phyloP scores from a whole-genome alignment of 2,797 vertebrate genomes.

The Hirundo rustica region DNA sequence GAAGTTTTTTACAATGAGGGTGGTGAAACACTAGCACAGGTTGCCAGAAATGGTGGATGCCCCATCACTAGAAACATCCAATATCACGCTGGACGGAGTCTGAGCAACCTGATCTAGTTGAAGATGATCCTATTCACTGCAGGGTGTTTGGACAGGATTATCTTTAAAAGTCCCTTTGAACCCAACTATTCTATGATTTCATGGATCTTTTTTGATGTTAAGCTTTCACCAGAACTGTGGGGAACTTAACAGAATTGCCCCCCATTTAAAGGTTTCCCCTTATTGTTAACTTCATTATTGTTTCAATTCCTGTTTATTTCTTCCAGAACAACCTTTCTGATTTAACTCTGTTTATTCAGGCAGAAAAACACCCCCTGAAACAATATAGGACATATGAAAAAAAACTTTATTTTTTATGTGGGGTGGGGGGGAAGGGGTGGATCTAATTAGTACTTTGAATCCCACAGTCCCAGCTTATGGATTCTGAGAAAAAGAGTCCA shows the following conservation, averaged over 20 bases:
- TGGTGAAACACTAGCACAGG: background rate
- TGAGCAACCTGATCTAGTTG: background rate
- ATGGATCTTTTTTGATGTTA: background rate
- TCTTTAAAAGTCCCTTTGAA: background rate
- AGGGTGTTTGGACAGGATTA: background rate
- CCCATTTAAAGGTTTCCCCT: background rate
- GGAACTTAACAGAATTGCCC: background rate
- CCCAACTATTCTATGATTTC: background rate
- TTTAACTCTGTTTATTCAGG: constrained; percentile 26
- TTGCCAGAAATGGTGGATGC: background rate
- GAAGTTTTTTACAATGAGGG: background rate
- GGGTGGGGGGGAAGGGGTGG: fast-evolving
- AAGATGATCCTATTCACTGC: background rate
- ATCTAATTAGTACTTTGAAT: background rate
- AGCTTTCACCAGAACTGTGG: background rate
- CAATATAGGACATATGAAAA: background rate
- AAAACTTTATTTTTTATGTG: background rate
- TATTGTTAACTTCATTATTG: constrained; percentile 12
- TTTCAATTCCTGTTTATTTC: constrained; percentile 33
- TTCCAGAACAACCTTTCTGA: background rate
- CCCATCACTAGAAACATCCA: background rate
- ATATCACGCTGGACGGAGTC: background rate
- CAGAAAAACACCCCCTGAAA: background rate
- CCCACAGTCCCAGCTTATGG: background rate
- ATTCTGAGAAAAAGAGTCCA: background rate